phyloP scores from a whole-genome alignment of 2,888 invertebrate genomes.

The Hartigia nigra region DNA sequence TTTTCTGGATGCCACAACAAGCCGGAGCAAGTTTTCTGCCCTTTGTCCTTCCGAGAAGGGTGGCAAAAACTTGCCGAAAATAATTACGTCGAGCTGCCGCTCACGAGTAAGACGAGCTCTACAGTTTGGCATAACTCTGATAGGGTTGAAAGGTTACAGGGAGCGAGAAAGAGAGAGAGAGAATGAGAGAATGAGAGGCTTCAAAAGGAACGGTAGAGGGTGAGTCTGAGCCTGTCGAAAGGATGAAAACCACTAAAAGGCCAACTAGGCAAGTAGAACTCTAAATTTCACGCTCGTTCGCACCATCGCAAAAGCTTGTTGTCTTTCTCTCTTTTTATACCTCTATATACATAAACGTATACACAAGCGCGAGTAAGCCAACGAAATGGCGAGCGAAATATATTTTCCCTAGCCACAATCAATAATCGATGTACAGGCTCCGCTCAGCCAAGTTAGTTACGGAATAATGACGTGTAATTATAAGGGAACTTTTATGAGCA shows the following conservation, averaged over 20 bases:
- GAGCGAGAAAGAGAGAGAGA: neutral
- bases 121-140: neutral
- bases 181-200: slow-evolving; percentile 1
- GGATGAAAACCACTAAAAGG: neutral
- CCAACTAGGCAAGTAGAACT: neutral
- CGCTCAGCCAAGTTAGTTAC: slow-evolving; percentile 4
- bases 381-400: neutral
- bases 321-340: neutral
- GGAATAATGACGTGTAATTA: slow-evolving; percentile 10
- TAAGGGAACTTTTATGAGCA: slow-evolving; percentile 6
- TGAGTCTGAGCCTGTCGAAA: neutral
- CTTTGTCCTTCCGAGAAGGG: neutral
- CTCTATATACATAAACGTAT: neutral
- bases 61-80: neutral
- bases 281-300: neutral
- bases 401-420: slow-evolving; percentile 1
- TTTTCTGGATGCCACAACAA: slow-evolving; percentile 1
- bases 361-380: neutral
- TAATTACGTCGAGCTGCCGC: neutral
- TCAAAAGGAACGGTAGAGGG: neutral
- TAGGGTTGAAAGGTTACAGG: neutral
- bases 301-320: neutral
- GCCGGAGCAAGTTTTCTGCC: slow-evolving; percentile 6
- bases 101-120: neutral
- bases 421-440: slow-evolving; percentile 5